Conservation (phyloP, 2,797 vertebrate species). For the Uromys caudimaculatus region DNA sequence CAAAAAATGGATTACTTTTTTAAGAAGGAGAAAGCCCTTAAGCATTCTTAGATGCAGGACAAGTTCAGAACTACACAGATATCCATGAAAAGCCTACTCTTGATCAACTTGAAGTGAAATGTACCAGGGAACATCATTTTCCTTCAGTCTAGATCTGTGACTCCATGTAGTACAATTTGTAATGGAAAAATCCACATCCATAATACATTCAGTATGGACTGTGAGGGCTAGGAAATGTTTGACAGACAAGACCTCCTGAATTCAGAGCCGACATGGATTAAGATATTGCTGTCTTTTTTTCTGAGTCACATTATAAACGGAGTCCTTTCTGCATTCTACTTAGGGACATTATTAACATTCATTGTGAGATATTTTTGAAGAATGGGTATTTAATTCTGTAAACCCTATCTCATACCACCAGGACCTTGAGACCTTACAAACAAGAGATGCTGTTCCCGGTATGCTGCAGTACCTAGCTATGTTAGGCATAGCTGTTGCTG, state of each 20-base stretch:
- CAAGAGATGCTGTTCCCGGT: neutral
- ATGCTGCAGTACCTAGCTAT: neutral
- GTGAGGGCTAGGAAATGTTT: neutral
- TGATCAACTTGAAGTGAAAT: neutral
- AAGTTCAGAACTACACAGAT: neutral
- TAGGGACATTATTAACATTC: neutral
- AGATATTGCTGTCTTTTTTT: neutral
- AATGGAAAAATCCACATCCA: neutral
- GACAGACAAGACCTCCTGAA: no score
- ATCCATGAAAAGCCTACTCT: neutral
- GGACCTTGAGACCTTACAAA: neutral
- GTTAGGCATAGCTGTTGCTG: neutral
- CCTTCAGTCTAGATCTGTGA: neutral
- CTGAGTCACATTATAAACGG: neutral
- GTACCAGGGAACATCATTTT: neutral
- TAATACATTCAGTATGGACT: neutral
- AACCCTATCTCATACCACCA: neutral
- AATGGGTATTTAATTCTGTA: neutral
- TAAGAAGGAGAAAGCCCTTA: neutral
- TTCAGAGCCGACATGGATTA: neutral
- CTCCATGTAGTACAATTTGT: neutral
- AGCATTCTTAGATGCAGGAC: neutral
- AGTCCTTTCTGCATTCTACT: neutral
- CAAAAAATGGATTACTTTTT: neutral
- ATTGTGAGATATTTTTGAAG: neutral